Base-by-base conservation (phyloP, 2,113 vertebrate genomes). In the Junco hyemalis region DNA sequence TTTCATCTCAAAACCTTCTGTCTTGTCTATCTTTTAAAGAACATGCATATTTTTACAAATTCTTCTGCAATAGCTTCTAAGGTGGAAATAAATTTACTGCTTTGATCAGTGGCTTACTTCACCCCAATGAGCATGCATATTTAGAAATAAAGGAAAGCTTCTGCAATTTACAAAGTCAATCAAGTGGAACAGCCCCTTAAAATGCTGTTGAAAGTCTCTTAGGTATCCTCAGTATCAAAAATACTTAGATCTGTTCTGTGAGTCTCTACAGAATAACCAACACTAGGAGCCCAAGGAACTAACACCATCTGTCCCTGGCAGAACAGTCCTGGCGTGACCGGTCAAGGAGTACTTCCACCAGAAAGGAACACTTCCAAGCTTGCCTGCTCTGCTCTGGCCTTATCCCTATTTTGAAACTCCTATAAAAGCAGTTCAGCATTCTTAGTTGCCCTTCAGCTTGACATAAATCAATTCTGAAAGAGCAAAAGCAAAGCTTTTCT, bases 321-420 rank as follows among this genome's bases (percentile, higher is more conserved):
- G 19, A 42, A 50, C 0, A 0, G 9, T 19, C 33, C 53, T 4
- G 6, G 5, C 5, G 23, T 2, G 3, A 64, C 11, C 31, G 18
- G 29, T 42, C 35, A 22, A 24, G 26, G 0, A 26, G 5, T 4
- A 22, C 25, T 47, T 54, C 12, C 44, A 42, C 18, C 21, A 40
- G 15, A 64, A 86, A 50, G 25, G 35, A 40, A 31, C 31, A 22
- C 11, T n/a, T 50, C 47, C 24, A 57, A 31, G 20, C n/a, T 36
- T 44, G 24, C 13, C 5, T 47, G 4, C 48, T 51, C 35, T 24
- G 11, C 53, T 14, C 26, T 42, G 29, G 44, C 77, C 36, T 25
- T 13, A 4, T 8, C 9, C 33, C 18, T 51, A 0, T 51, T 68
- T 16, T 26, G 18, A 29, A 17, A 12, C 10, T 73, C 18, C 6